Evolutionary conservation across 2,797 vertebrate genomes (phyloP).

Genomic region (Hyperoplus lanceolatus): DNA sequence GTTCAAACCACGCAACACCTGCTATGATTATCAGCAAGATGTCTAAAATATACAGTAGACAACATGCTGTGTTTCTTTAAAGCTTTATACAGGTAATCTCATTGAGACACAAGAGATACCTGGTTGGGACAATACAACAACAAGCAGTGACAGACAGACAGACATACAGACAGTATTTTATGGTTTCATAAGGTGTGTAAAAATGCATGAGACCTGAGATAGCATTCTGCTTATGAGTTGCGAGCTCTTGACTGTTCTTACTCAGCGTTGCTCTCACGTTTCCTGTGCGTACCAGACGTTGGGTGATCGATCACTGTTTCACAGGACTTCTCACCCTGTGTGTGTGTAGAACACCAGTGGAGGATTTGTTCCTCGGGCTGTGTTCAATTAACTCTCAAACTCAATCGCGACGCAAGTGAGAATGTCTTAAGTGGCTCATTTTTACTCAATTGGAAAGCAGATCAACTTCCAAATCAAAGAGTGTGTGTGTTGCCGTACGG

Average conservation of each 20-base stretch:
- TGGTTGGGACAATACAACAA: no score
- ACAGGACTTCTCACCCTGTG: conserved; percentile 30
- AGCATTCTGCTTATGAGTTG: conserved; percentile 27
- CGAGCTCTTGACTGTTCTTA: conserved; percentile 61
- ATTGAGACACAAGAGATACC: no score
- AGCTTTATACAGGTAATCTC: no score
- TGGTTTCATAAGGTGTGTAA: no score
- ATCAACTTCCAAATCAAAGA: neutral
- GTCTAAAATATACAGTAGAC: neutral
- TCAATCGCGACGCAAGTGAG: conserved; percentile 18
- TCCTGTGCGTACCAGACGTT: conserved; percentile 53
- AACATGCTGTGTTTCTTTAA: neutral
- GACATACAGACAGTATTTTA: no score
- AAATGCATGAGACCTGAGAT: no score
- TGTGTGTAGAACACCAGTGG: conserved; percentile 15
- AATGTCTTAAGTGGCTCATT: neutral
- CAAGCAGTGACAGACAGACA: no score
- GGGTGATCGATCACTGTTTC: conserved; percentile 55
- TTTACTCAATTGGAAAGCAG: conserved; percentile 5
- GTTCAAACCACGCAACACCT: conserved; percentile 20
- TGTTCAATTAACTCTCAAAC: conserved; percentile 30
- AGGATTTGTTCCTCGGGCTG: conserved; percentile 15
- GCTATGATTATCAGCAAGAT: conserved; percentile 4
- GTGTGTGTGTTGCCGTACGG: neutral
- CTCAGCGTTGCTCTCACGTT: conserved; percentile 51